Evolutionary conservation across 2,113 vertebrate species (phyloP).

Genomic region (Myiozetetes cayanensis): DNA sequence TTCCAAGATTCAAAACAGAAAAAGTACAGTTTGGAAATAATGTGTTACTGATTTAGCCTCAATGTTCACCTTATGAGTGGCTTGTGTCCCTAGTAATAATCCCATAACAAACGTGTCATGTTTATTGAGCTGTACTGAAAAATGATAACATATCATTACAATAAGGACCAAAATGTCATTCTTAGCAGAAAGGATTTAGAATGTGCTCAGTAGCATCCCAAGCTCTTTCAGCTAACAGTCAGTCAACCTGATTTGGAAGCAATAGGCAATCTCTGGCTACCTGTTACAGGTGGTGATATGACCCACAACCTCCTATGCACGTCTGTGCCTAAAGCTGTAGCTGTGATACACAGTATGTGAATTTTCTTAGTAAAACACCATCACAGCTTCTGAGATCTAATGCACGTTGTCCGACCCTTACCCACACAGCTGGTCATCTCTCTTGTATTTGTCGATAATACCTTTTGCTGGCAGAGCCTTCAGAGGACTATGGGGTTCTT

Average conservation of each 20-base stretch:
- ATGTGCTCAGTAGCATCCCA: not conserved
- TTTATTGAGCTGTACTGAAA: not conserved
- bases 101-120: not conserved
- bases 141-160: slow-evolving; percentile 16
- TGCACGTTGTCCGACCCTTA: not conserved
- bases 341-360: not conserved
- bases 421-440: not conserved
- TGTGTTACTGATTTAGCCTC: slow-evolving; percentile 21
- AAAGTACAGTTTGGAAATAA: not conserved
- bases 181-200: slow-evolving; percentile 20
- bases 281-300: not conserved
- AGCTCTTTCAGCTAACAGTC: not conserved
- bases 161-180: not conserved
- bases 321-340: slow-evolving; percentile 1
- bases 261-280: not conserved
- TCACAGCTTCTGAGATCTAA: not conserved
- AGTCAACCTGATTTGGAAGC: not conserved
- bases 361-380: slow-evolving; percentile 15
- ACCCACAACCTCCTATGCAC: not conserved
- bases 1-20: not conserved
- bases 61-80: not conserved
- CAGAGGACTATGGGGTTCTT: not conserved
- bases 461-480: not conserved
- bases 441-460: not conserved
- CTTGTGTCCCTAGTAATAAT: slow-evolving; percentile 6